Conservation (phyloP, 2,797 vertebrate genomes). For the Xerus rutilus region DNA sequence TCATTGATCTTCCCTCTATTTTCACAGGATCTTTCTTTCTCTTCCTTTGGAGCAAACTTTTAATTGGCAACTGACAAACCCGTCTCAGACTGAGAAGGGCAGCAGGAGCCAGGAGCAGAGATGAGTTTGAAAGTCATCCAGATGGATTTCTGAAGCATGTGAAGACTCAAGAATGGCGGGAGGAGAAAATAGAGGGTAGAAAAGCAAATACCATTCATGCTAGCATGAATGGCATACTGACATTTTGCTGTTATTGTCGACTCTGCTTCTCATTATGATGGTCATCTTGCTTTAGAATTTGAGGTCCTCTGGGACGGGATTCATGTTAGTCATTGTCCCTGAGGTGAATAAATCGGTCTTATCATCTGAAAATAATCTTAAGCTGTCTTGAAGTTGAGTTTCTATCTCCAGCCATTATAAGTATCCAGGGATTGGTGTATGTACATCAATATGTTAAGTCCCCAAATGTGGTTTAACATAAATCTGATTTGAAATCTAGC, state of each 20-base stretch:
- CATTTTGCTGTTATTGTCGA: constrained; percentile 1
- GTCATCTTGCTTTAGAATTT: constrained; percentile 27
- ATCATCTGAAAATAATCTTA: constrained; percentile 36
- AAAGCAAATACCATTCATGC: background rate
- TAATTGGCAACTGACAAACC: background rate
- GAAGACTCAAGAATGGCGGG: background rate
- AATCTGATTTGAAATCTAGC: constrained; percentile 43
- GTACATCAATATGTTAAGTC: background rate
- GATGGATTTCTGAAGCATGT: background rate
- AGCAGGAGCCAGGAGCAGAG: background rate
- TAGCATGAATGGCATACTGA: rapidly evolving
- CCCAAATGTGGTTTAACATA: background rate
- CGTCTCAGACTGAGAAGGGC: background rate
- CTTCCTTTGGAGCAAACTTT: background rate
- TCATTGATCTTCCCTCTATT: too few species aligned
- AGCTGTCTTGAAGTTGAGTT: background rate
- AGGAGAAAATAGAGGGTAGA: constrained; percentile 29
- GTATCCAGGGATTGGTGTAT: background rate
- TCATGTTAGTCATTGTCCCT: background rate
- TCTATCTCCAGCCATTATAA: background rate
- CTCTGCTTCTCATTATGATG: background rate
- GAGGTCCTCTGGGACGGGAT: background rate
- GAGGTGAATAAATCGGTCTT: background rate
- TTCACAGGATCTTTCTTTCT: too few species aligned
- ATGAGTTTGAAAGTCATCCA: background rate